Conservation (phyloP, 1,140 invertebrate species). For the Zaprionus gabonicus region DNA sequence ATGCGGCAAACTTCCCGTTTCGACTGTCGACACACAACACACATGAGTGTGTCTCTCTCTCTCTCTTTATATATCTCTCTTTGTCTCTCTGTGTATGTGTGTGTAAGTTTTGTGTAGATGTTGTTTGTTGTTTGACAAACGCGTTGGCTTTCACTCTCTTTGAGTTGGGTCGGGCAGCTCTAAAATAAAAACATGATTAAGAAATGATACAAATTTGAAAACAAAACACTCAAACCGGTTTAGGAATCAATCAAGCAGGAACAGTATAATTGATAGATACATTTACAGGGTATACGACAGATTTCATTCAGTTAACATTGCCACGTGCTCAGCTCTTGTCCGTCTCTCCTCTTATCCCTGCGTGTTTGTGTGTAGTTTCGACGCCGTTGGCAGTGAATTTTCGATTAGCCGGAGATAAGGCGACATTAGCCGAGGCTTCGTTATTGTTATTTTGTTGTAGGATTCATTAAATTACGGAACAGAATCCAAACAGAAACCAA, state of each 20-base stretch:
- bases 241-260: not conserved
- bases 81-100: conserved; percentile 1
- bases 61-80: not conserved
- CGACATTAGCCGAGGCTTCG: conserved; percentile 4
- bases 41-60: not conserved
- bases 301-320: not conserved
- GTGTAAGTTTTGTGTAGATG: not conserved
- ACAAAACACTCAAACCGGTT: not conserved
- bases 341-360: conserved; percentile 11
- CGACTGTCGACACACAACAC: conserved; percentile 43
- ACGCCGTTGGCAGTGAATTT: conserved; percentile 54
- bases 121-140: conserved; percentile 71
- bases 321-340: not conserved
- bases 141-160: conserved; percentile 44
- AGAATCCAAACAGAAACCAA: conserved; percentile 13
- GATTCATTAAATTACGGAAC: conserved; percentile 31
- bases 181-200: conserved; percentile 1
- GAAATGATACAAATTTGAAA: not conserved
- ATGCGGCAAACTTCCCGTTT: conserved; percentile 61
- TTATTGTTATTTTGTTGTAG: conserved; percentile 24
- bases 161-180: conserved; percentile 6
- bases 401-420: conserved; percentile 54
- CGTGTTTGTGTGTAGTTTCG: conserved; percentile 58
- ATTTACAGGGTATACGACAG: not conserved
- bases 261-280: not conserved